Evolutionary conservation across 2,888 invertebrate genomes (phyloP).

Genomic region (Thymelicus lineola): DNA sequence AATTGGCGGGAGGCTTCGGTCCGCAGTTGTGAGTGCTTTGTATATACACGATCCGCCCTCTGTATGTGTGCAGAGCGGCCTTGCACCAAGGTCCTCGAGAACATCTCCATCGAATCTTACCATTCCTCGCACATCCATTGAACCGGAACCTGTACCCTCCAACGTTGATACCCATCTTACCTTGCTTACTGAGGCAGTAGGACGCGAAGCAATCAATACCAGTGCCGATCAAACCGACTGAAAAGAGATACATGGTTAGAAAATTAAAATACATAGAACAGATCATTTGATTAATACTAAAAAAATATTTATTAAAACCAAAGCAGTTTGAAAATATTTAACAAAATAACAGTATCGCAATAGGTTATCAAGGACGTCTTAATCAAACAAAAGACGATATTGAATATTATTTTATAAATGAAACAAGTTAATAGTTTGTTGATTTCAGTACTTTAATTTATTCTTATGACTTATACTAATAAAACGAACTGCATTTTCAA

Average conservation of each 20-base stretch:
- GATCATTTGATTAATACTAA: background rate
- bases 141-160: constrained; percentile 78
- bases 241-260: constrained; percentile 43
- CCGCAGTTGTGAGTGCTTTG: constrained; percentile 79
- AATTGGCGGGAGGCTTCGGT: constrained; percentile 63
- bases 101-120: constrained; percentile 79
- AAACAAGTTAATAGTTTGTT: too few relatives aligned
- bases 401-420: too few relatives aligned
- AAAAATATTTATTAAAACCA: background rate
- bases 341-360: too few relatives aligned
- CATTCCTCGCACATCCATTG: constrained; percentile 78
- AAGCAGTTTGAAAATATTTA: background rate
- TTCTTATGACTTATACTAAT: too few relatives aligned
- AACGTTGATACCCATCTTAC: constrained; percentile 81
- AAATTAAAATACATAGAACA: background rate
- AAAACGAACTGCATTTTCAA: too few relatives aligned
- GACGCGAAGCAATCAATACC: constrained; percentile 76
- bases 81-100: constrained; percentile 81
- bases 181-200: constrained; percentile 81
- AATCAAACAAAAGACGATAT: too few relatives aligned
- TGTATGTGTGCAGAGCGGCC: constrained; percentile 76
- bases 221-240: constrained; percentile 73
- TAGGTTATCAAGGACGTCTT: too few relatives aligned
- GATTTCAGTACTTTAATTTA: too few relatives aligned
- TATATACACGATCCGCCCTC: constrained; percentile 77